Evolutionary conservation across 2,113 vertebrate genomes (phyloP).

Genomic region (Lichenostomus cassidix): DNA sequence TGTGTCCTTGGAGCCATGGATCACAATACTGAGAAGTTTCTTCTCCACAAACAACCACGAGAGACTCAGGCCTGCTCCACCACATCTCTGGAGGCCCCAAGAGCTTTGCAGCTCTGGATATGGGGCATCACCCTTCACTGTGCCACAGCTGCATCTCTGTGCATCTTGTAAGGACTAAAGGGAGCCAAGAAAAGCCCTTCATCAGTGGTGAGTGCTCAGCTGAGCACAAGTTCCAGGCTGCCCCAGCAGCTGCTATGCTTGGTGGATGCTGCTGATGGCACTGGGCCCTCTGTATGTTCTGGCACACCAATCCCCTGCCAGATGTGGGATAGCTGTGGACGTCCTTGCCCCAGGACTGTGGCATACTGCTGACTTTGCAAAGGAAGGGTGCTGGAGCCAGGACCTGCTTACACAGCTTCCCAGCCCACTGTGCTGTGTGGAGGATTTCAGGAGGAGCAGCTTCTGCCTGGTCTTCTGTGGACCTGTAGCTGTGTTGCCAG

Average conservation of each 20-base stretch:
- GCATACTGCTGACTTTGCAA: background rate
- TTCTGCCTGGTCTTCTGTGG: background rate
- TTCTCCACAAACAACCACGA: accelerated
- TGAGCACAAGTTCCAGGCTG: background rate
- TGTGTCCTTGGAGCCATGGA: background rate
- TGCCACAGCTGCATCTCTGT: background rate
- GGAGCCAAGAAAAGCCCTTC: background rate
- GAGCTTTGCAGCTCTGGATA: background rate
- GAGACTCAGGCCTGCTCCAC: background rate
- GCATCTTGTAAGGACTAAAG: background rate
- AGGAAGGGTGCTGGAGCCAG: background rate
- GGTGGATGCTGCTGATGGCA: background rate
- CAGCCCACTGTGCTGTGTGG: background rate
- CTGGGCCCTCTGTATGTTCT: background rate
- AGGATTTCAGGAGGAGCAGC: background rate
- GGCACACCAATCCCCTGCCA: background rate
- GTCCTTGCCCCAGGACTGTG: background rate
- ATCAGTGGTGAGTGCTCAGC: background rate
- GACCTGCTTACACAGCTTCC: background rate
- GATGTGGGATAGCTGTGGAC: background rate
- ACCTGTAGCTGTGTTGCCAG: background rate
- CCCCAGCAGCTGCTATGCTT: background rate
- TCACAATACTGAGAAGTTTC: background rate
- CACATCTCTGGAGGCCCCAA: background rate
- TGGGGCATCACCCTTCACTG: background rate